Base-by-base conservation (phyloP, 2,113 vertebrate genomes). In the Acrocephalus kingi region DNA sequence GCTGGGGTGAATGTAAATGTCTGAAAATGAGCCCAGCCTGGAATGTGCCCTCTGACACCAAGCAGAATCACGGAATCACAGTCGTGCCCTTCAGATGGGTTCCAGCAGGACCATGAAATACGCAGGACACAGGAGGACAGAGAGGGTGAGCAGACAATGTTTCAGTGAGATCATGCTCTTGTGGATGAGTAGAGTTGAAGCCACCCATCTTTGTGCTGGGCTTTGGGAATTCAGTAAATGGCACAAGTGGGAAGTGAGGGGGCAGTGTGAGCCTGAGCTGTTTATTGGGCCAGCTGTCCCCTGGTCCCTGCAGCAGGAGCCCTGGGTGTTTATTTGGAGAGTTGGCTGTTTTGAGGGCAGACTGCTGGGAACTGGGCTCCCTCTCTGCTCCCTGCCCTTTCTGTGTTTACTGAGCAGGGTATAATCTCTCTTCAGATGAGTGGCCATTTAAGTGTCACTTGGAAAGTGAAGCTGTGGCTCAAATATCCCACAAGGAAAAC, bases 31-130 rank as follows among this genome's bases (percentile, higher is more conserved):
- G 92, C 54, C 73, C 69, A 79, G 92, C 41, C 43, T 59, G 87
- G 96, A 97, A 94, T 95, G 93, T 95, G 95, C 79, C 91, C 96
- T 95, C 74, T 96, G 87, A 97, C 96, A 95, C 68, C 46, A 20
- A 80, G 52, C 30, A 31, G 58, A 41, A 16, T 84, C 61, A 25
- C 33, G 28, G 61, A 64, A 30, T 43, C 64, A 30, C 13, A 21
- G 24, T 59, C 0, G 0, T 85, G 84, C 78, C 91, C 87, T 90
- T 76, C 2, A 0, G 25, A 31, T 15, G 58, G 69, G 31, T 23
- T 87, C 71, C 39, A 48, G 45, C 76, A 92, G 82, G 55, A 90
- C 88, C 68, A 35, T 33, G 82, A 43, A 80, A 80, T 66, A 74
- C 85, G n/a, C 67, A 92, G 90, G 78, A 56, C 16, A 1, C 66